Conservation (phyloP, 2,113 vertebrate species). For the Oncorhynchus tshawytscha region DNA sequence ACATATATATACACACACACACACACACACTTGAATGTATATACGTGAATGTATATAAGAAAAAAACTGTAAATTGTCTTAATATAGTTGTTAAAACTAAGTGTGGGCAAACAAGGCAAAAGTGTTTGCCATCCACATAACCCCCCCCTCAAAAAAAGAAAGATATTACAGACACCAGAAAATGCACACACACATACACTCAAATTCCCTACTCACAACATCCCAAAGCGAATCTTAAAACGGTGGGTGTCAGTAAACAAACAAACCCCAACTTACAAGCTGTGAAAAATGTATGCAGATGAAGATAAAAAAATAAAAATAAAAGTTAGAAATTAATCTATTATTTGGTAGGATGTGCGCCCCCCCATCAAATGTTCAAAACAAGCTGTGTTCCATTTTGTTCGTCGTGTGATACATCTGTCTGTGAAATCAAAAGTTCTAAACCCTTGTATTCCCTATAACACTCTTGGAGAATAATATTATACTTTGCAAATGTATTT, state of each 20-base stretch:
- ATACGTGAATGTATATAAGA: slow-evolving; percentile 63
- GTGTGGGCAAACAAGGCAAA: slow-evolving; percentile 62
- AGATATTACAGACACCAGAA: slow-evolving; percentile 59
- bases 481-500: slow-evolving; percentile 37
- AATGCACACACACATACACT: slow-evolving; percentile 47
- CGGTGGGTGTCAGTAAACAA: slow-evolving; percentile 67
- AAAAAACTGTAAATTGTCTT: slow-evolving; percentile 56
- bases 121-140: slow-evolving; percentile 54
- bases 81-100: slow-evolving; percentile 58
- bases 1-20: slow-evolving; percentile 61
- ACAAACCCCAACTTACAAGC: slow-evolving; percentile 80
- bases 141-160: slow-evolving; percentile 41
- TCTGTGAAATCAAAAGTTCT: slow-evolving; percentile 16
- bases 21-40: slow-evolving; percentile 69
- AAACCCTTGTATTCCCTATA: slow-evolving; percentile 33
- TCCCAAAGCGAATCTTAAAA: slow-evolving; percentile 66
- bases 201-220: slow-evolving; percentile 69
- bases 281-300: slow-evolving; percentile 66
- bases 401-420: slow-evolving; percentile 42
- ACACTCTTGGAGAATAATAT: slow-evolving; percentile 33
- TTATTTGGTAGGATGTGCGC: slow-evolving; percentile 33
- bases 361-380: slow-evolving; percentile 18
- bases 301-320: slow-evolving; percentile 29
- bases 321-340: slow-evolving; percentile 21
- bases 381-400: slow-evolving; percentile 25